These are phyloP conservation scores for Ascidia mentula DNA, from an alignment of 23 tunicate species.

Conservation along the genomic window DNA sequence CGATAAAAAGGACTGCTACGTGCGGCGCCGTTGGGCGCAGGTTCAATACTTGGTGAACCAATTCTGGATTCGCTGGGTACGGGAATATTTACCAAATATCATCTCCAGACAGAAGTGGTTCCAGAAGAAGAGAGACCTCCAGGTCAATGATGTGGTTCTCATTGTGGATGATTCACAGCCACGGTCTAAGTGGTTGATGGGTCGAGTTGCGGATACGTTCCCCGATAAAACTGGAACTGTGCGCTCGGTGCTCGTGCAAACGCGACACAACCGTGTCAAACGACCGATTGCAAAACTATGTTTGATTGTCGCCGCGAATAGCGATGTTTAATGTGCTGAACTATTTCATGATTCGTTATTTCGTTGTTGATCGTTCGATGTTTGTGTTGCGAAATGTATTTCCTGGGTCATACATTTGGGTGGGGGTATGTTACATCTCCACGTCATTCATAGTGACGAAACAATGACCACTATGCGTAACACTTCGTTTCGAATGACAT, in stretches of 20 bases:
- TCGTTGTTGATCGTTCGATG: neutral
- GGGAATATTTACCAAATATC: constrained; percentile 7
- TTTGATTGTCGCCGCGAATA: neutral
- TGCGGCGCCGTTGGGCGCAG: constrained; percentile 14
- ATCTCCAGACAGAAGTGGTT: constrained; percentile 18
- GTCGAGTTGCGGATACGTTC: neutral
- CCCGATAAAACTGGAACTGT: neutral
- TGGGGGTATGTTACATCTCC: constrained; percentile 11
- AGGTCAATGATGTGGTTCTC: neutral
- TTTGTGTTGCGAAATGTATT: neutral
- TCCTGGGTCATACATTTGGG: constrained; percentile 1
- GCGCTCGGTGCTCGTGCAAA: neutral
- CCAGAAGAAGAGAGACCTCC: neutral
- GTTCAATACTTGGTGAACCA: constrained; percentile 8
- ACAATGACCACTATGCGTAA: too few relatives aligned
- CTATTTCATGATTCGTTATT: neutral
- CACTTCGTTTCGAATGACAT: too few relatives aligned
- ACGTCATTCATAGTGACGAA: too few relatives aligned
- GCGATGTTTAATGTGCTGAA: neutral
- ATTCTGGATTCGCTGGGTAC: constrained; percentile 1
- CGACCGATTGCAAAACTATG: constrained; percentile 13
- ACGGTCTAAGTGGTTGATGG: neutral
- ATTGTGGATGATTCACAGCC: neutral
- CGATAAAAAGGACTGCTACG: constrained; percentile 15
- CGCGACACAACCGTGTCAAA: neutral